phyloP scores from a whole-genome alignment of 2,888 invertebrate genomes.

The Coenonympha glycerion region DNA sequence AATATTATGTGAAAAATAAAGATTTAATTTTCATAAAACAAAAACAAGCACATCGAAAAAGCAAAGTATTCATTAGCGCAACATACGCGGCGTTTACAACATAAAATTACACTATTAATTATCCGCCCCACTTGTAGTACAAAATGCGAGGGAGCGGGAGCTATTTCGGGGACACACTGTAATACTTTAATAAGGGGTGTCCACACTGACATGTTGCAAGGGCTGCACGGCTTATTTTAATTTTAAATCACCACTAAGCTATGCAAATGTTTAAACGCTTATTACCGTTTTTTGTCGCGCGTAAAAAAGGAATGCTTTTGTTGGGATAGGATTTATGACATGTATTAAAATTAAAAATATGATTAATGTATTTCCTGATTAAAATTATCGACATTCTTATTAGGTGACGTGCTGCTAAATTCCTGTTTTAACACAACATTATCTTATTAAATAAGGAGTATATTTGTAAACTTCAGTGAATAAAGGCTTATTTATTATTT shows the following conservation, averaged over 20 bases:
- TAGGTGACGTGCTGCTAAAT: too few species aligned
- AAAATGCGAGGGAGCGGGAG: constrained; percentile 18
- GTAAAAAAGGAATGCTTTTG: background rate
- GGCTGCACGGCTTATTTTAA: constrained; percentile 30
- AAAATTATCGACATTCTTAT: too few species aligned
- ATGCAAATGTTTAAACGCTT: constrained; percentile 27
- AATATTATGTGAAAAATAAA: too few species aligned
- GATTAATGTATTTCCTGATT: too few species aligned
- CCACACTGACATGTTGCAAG: constrained; percentile 17
- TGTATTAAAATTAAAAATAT: too few species aligned
- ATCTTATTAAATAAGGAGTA: too few species aligned
- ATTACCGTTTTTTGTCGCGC: constrained; percentile 10
- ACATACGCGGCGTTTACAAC: constrained; percentile 11
- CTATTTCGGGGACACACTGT: constrained; percentile 25
- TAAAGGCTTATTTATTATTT: too few species aligned
- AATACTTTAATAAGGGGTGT: constrained; percentile 30
- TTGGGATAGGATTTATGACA: background rate
- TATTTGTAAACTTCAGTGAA: too few species aligned
- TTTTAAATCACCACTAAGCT: constrained; percentile 31
- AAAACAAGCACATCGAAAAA: background rate
- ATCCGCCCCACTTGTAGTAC: constrained; percentile 22
- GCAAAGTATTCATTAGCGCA: constrained; percentile 5
- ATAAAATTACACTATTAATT: constrained; percentile 25
- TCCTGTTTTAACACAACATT: too few species aligned
- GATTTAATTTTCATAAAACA: background rate